These are phyloP conservation scores for Pilophorus perplexus DNA, from an alignment of 2,888 invertebrate species.

Conservation along the genomic window DNA sequence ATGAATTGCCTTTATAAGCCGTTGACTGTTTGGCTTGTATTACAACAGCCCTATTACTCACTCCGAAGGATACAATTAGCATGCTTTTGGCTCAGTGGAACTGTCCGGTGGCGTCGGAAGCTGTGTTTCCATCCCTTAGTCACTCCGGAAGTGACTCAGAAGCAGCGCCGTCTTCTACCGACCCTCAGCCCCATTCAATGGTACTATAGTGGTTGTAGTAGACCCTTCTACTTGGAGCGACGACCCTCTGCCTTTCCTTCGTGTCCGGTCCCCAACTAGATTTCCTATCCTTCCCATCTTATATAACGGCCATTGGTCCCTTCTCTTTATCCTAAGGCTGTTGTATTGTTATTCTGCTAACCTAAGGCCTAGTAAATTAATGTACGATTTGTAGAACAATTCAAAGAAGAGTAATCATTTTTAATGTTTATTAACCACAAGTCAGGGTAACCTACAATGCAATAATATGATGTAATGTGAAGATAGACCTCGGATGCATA, in stretches of 20 bases:
- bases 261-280: not conserved
- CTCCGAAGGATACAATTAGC: slow-evolving; percentile 10
- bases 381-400: too few relatives aligned
- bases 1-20: too few relatives aligned
- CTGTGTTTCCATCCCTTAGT: slow-evolving; percentile 19
- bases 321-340: not conserved
- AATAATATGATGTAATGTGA: too few relatives aligned
- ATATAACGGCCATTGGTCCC: not conserved
- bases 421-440: too few relatives aligned
- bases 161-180: slow-evolving; percentile 1
- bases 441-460: too few relatives aligned
- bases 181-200: slow-evolving; percentile 7
- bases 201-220: not conserved
- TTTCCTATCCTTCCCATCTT: not conserved
- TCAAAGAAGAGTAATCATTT: too few relatives aligned
- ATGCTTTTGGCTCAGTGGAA: not conserved
- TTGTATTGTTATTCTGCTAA: slow-evolving; percentile 2
- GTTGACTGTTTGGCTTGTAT: not conserved
- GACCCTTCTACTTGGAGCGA: not conserved
- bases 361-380: too few relatives aligned
- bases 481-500: too few relatives aligned
- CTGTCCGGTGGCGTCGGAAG: slow-evolving; percentile 5
- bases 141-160: slow-evolving; percentile 18
- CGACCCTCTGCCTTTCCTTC: slow-evolving; percentile 2
- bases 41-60: slow-evolving; percentile 12